Evolutionary conservation across 2,113 vertebrate genomes (phyloP), one percentile per base, ranked within the genome.

Genomic region (Cochlearius cochlearius): DNA sequence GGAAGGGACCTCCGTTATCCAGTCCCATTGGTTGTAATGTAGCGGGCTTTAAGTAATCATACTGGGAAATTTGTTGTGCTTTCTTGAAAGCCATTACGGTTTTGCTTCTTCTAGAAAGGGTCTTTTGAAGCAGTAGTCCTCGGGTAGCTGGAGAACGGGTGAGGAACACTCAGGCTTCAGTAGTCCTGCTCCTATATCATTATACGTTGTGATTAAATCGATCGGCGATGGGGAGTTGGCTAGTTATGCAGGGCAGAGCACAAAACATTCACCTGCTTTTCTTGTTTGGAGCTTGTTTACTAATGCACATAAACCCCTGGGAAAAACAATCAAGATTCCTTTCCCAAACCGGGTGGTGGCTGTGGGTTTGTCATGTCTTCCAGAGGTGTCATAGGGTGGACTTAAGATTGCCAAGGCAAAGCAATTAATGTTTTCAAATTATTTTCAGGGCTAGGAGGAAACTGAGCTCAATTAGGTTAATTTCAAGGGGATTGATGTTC

Each of bases 61-160:
- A 15, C 43, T 85, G 45, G 55, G 16, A 2, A 25, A 36, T 55
- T 71, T 20, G 4, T 77, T 66, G 12, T 0, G 0, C 9, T 67
- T 78, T 95, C 52, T 41, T 21, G n/a, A 86, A 85, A 38, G 25
- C 36, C 2, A 3, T 43, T 60, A 34, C 0, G 0, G 5, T 20
- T 63, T 38, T 59, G 16, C 13, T 72, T 71, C 12, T 16, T 68
- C 41, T 76, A 34, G 53, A 83, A 79, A 52, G 8, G 5, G 25
- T 77, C 10, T 34, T 73, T 79, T 56, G 30, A 88, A 75, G 26
- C 12, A 21, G 6, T 47, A 2, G 1, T 47, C 32, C 30, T 68
- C 52, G 30, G 4, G 36, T 64, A 68, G 62, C 39, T 86, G 45
- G 53, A 30, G 64, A 56, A 27, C 7, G 9, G 0, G 0, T 19